These are phyloP conservation scores for Allygus modestus DNA, from an alignment of 2,888 invertebrate species.

Conservation along the genomic window DNA sequence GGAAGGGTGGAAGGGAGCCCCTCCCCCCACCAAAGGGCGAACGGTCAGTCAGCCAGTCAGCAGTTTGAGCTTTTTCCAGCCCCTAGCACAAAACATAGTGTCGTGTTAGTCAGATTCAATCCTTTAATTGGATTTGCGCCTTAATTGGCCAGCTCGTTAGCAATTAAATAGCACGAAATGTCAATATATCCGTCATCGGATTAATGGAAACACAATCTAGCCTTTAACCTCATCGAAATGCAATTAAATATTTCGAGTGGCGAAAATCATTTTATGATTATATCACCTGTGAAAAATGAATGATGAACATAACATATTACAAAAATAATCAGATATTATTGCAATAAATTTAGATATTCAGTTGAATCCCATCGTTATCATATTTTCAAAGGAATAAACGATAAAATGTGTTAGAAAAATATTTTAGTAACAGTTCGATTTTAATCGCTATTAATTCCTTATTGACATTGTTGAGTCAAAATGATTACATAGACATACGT, in stretches of 20 bases:
- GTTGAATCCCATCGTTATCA: too few relatives aligned
- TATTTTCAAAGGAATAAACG: too few relatives aligned
- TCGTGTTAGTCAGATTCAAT: conserved; percentile 22
- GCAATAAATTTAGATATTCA: too few relatives aligned
- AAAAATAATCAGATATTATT: too few relatives aligned
- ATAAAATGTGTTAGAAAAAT: too few relatives aligned
- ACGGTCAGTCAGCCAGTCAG: conserved; percentile 31
- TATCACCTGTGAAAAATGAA: background rate
- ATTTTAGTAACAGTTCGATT: too few relatives aligned
- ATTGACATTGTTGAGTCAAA: too few relatives aligned
- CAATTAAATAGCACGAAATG: conserved; percentile 23
- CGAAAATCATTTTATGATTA: background rate
- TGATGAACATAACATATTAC: background rate
- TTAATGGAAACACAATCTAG: conserved; percentile 12
- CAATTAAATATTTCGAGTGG: background rate
- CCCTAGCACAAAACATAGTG: conserved; percentile 23
- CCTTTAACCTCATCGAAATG: conserved; percentile 8
- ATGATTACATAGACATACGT: too few relatives aligned
- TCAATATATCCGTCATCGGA: background rate
- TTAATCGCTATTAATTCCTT: too few relatives aligned
- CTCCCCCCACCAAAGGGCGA: background rate
- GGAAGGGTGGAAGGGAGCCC: background rate
- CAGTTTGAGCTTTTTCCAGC: conserved; percentile 40
- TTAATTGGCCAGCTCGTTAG: conserved; percentile 20
- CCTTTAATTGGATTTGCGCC: conserved; percentile 20